Evolutionary conservation across 2,113 vertebrate species (phyloP), one percentile per base, ranked within the genome.

Genomic region (Oryzias woworae): DNA sequence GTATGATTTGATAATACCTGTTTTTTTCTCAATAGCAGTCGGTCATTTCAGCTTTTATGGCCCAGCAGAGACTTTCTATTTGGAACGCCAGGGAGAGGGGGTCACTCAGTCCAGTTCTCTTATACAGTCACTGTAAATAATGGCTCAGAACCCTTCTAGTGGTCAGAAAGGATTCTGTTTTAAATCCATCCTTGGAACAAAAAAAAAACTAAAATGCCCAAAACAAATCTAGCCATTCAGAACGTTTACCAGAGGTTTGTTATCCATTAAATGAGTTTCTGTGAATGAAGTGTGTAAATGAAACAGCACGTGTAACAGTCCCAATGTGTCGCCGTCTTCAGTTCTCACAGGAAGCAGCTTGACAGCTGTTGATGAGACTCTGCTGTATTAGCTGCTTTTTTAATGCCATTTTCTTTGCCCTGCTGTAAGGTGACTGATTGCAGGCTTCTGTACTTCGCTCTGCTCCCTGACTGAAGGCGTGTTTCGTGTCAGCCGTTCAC

Each of bases 361-460:
- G 31, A 36, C 4, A 48, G 42, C 66, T 28, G 55, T 45, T 45
- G 5, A 55, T 7, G 14, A 71, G 51, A 69, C 41, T 45, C 60
- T 48, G 53, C 48, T 57, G 73, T 55, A 59, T 69, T 64, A 66
- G 71, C 73, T 75, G 60, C 60, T 48, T 72, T 64, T 54, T 20
- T 42, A 26, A 8, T 36, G n/a, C 46, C 62, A 53, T 77, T 70
- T 58, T n/a, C 26, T 70, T 54, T 53, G 45, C 55, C 57, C 48
- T 36, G 4, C 49, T 62, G 31, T 57, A 26, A 60, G 68, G 66
- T 53, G 53, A 81, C 61, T 48, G 58, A 71, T 45, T 65, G 58
- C 28, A 28, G 68, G 73, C 28, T 69, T 56, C 51, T 16, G 67
- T 23, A 12, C 26, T 62, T 53, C 43, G 64, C 56, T 56, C 71